Evolutionary conservation across 2,888 invertebrate genomes (phyloP).

Genomic region (Malacosoma neustria): DNA sequence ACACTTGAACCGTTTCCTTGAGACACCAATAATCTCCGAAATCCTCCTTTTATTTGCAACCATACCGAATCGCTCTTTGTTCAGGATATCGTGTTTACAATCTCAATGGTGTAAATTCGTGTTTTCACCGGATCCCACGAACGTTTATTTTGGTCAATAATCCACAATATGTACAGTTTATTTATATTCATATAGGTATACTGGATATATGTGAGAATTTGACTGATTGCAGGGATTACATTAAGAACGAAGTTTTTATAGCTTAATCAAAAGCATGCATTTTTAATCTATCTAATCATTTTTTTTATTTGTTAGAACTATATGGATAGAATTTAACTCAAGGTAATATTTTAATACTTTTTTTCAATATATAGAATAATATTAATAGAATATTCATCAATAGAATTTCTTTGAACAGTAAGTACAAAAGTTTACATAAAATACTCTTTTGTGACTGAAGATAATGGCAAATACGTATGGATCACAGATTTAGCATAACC

Average conservation of each 20-base stretch:
- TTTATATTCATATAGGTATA: no score
- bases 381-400: constrained; percentile 1
- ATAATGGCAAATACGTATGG: not conserved
- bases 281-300: no score
- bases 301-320: no score
- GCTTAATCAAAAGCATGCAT: no score
- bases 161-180: no score
- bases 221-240: no score
- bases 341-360: no score
- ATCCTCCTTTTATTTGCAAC: not conserved
- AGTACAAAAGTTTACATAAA: not conserved
- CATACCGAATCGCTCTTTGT: not conserved
- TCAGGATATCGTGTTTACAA: not conserved
- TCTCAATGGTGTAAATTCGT: not conserved
- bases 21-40: not conserved
- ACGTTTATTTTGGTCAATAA: constrained; percentile 11
- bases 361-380: no score
- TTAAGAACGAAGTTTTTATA: no score
- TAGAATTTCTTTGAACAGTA: not conserved
- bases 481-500: no score
- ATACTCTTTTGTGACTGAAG: not conserved
- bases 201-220: no score
- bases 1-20: not conserved
- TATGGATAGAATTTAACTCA: no score
- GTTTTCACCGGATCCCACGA: not conserved